A percentile compares a stretch with the other conserved stretches of the same genome.
Evolutionary conservation across 2,888 invertebrate genomes (phyloP).

Genomic region (Euphydryas editha): DNA sequence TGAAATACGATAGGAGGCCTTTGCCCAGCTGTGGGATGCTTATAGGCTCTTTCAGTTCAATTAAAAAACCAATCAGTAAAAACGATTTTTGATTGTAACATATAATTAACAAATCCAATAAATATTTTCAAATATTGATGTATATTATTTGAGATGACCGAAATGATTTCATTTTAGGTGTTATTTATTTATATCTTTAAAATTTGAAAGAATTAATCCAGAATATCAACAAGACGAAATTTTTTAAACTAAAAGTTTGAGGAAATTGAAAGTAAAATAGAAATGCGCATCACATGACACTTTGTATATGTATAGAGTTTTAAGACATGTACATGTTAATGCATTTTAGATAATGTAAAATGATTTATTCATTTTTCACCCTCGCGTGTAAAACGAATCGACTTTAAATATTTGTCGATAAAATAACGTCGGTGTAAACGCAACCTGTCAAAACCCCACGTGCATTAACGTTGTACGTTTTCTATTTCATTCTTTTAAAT

Average conservation of each 20-base stretch:
- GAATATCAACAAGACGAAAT: no score
- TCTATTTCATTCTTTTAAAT: constrained; percentile 1
- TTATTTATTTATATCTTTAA: no score
- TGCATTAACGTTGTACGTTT: neutral
- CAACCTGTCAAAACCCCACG: constrained; percentile 32
- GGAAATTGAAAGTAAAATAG: neutral
- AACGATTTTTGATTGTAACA: no score
- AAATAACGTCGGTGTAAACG: constrained; percentile 14
- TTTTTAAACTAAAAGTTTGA: no score
- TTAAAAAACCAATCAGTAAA: no score
- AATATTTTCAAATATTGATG: no score
- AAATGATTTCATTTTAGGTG: no score
- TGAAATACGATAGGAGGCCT: neutral
- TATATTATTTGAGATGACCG: no score
- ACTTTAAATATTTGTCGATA: constrained; percentile 27
- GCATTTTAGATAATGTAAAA: constrained; percentile 9
- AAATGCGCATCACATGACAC: neutral
- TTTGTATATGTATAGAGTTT: neutral
- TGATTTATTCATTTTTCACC: constrained; percentile 15
- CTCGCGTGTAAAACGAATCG: constrained; percentile 12
- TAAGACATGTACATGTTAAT: neutral
- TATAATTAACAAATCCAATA: no score
- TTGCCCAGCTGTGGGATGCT: neutral
- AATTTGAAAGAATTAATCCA: no score
- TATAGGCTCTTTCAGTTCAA: no score